Base-by-base conservation (phyloP, 1,140 invertebrate species). In the Drosophila oshimai region DNA sequence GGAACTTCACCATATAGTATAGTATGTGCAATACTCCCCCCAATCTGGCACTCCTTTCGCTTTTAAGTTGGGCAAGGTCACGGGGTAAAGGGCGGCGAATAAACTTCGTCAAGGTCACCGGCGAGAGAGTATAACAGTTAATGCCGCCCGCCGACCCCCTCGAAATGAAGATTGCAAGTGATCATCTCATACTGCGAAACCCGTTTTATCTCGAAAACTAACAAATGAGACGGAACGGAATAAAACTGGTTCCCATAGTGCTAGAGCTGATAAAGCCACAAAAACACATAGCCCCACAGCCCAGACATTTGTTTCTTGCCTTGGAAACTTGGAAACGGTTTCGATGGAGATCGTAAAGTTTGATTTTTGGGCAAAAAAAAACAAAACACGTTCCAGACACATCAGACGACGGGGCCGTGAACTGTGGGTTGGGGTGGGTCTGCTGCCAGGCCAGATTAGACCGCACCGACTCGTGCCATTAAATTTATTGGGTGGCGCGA, bases 311-410 rank as follows among this genome's bases (percentile, higher is more conserved):
- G 36, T 61, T 20, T 33, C 26, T 55, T 24, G 58, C 58, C 58
- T 62, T 60, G 58, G 58, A 62, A 62, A 62, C 58, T 62, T 60
- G 58, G 58, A 62, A 62, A 62, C 53, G 54, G 44, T 62, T 60
- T 60, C 17, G 37, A 18, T 60, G 24, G 18, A 39, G 53, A 42
- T 62, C 36, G 58, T 31, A 58, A 62, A 41, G 26, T 31, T 34
- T 42, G 36, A 42, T 58, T 58, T 41, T 58, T 24, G 17, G 20
- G 15, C 58, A 26, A 53, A 34, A 46, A 46, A 13, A 45, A 17
- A 7, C 18, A n/a, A 57, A 61, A 60, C 58, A 62, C 54, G 58
- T 62, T 62, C 28, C 37, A 2, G 2, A 60, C 10, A 61, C 54
- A 60, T 60, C 54, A 31, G 54, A 28, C 15, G 22, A 3, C 28